Evolutionary conservation across 2,888 invertebrate species (phyloP), one percentile per base, ranked within the genome.

Genomic region (Timema cristinae): DNA sequence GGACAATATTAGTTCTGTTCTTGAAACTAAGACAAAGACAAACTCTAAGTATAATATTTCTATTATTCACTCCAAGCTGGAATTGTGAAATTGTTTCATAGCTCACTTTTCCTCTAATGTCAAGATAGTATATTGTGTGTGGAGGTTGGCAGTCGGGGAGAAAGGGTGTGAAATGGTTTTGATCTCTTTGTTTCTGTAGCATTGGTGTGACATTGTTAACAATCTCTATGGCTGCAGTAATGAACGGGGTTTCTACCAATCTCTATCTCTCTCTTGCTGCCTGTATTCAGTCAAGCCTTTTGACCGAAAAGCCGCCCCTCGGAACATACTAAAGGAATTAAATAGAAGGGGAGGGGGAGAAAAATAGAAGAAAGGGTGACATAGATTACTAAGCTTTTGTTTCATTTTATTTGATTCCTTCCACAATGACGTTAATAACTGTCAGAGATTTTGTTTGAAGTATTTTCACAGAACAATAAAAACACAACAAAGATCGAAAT

Each of bases 101-200:
- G 32, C 32, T 32, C 32, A 32, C 32, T 32, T 32, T 32, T 32
- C 32, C 32, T 32, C 32, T 32, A 32, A 32, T 32, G 32, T 4
- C 32, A 32, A 32, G 32, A 32, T 32, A 32, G 32, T 32, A 32
- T 32, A 32, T 32, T 32, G 32, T 32, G 32, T 32, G 32, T 32
- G 32, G 32, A 32, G 32, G 32, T 32, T 32, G 32, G 32, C 32
- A 32, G 32, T 32, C 32, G 32, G 32, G 32, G 32, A 32, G 32
- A 47, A 47, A 13, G 63, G 63, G 54, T n/a, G 54, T 54, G 54
- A 54, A 54, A 54, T 54, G 54, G 54, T 54, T 63, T 63, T 63
- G 63, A 63, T 63, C 63, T 63, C 63, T 63, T 63, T 63, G 63
- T 63, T 63, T 63, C 63, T 63, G 63, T 48, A 32, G 48, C 47